Percentiles rank a stretch among this genome's conserved stretches.
Evolutionary conservation across 2,797 vertebrate species (phyloP).

Genomic region (Sus cebifrons): DNA sequence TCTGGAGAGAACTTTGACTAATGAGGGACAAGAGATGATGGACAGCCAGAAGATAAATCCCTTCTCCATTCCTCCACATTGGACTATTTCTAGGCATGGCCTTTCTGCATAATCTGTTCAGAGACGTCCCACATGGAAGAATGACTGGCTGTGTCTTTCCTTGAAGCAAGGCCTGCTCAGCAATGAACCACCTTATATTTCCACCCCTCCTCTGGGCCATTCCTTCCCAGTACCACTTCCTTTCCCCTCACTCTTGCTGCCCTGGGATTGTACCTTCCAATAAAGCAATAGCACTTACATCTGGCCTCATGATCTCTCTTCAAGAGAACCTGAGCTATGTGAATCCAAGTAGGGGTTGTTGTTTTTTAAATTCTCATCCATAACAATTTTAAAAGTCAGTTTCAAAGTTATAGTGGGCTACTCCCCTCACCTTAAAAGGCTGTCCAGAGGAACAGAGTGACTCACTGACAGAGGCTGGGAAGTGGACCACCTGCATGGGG

Average conservation of each 20-base stretch:
- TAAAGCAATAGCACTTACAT: accelerated
- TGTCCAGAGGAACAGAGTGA: not conserved
- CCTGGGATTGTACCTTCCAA: not conserved
- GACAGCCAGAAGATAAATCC: not conserved
- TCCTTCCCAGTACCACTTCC: accelerated
- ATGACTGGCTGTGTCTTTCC: not conserved
- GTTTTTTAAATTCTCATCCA: not conserved
- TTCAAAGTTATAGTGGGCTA: not conserved
- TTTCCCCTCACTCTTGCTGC: too few species aligned
- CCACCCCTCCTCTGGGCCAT: too few species aligned
- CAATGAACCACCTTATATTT: accelerated
- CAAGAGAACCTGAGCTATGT: not conserved
- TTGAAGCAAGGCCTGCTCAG: not conserved
- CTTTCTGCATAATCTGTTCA: not conserved
- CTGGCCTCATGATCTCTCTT: accelerated
- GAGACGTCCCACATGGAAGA: not conserved
- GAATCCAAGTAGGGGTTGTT: not conserved
- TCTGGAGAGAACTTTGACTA: not conserved
- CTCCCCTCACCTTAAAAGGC: not conserved
- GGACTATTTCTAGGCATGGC: accelerated
- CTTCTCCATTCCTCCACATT: not conserved
- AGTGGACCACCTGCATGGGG: not conserved
- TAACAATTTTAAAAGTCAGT: not conserved
- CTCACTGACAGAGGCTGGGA: not conserved
- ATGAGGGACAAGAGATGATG: not conserved